These are phyloP conservation scores for Philereme vetulata DNA, from an alignment of 2,888 invertebrate genomes.

Conservation along the genomic window DNA sequence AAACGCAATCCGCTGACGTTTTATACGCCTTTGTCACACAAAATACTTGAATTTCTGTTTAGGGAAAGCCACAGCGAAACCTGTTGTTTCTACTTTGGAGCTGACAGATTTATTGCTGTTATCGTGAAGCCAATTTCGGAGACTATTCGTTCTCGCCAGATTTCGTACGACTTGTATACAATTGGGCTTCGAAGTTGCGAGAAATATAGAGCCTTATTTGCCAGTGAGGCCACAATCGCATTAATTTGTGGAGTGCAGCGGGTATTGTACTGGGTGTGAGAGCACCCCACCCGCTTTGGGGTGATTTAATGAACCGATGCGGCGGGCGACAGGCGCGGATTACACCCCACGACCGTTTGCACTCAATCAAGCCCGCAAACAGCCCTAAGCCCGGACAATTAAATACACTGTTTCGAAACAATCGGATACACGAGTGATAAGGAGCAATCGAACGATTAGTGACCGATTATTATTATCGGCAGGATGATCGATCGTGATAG, in stretches of 20 bases:
- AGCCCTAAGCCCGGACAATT: constrained; percentile 79
- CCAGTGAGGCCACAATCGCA: constrained; percentile 70
- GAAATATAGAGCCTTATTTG: constrained; percentile 59
- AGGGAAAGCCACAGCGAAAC: constrained; percentile 36
- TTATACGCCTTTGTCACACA: constrained; percentile 32
- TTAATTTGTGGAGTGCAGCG: constrained; percentile 78
- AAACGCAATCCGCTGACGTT: constrained; percentile 21
- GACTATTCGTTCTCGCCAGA: constrained; percentile 18
- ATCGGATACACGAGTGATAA: constrained; percentile 73
- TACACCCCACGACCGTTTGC: constrained; percentile 79
- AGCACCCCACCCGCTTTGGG: constrained; percentile 45
- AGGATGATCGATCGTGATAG: constrained; percentile 39
- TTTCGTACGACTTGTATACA: constrained; percentile 21
- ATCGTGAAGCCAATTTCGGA: constrained; percentile 31
- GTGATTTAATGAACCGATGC: constrained; percentile 81
- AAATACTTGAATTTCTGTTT: constrained; percentile 33
- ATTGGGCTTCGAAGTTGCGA: constrained; percentile 26
- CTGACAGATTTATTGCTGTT: constrained; percentile 39
- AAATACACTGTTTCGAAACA: constrained; percentile 78
- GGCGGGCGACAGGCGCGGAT: constrained; percentile 78
- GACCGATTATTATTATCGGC: constrained; percentile 53
- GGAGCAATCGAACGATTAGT: constrained; percentile 66
- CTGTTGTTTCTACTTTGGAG: constrained; percentile 34
- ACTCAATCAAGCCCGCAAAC: constrained; percentile 83
- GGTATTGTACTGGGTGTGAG: constrained; percentile 51